A percentile compares a stretch with the other conserved stretches of the same genome.
These are phyloP conservation scores for Phoenicopterus ruber DNA, from an alignment of 2,113 vertebrate species.

Conservation along the genomic window DNA sequence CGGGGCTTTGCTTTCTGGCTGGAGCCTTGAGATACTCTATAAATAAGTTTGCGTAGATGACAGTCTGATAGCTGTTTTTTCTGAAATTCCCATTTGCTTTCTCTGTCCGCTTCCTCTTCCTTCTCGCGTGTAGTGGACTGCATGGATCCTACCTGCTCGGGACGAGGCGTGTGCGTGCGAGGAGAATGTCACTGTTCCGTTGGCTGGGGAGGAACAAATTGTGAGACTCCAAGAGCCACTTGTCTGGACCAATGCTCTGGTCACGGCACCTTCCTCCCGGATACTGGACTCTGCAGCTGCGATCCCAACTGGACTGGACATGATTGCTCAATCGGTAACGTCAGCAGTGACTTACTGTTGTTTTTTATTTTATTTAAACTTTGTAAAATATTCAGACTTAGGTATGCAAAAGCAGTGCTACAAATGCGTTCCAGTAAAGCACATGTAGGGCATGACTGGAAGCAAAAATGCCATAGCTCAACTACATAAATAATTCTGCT, in stretches of 20 bases:
- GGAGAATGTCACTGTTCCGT: constrained; percentile 96
- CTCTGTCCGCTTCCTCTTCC: background rate
- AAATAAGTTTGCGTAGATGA: background rate
- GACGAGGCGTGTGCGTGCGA: constrained; percentile 91
- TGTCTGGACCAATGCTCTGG: constrained; percentile 97
- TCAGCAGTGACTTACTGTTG: background rate
- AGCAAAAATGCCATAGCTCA: background rate
- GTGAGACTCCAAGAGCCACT: constrained; percentile 89
- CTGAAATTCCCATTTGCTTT: background rate
- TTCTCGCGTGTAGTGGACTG: constrained; percentile 86
- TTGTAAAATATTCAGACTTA: background rate
- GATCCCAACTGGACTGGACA: constrained; percentile 96
- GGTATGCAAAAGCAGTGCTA: background rate
- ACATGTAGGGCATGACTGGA: background rate
- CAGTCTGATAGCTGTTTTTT: background rate
- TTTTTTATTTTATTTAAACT: background rate
- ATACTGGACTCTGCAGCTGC: constrained; percentile 89
- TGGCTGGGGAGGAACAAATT: constrained; percentile 94
- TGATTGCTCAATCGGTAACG: constrained; percentile 91
- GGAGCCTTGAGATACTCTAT: background rate
- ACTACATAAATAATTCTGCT: constrained; percentile 34
- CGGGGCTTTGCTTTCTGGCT: background rate
- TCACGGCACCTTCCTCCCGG: constrained; percentile 88
- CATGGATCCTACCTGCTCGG: constrained; percentile 93
- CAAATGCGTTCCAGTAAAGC: background rate